phyloP scores from a whole-genome alignment of 92 coral and sea anemone genomes.

The Actinernus sp. region DNA sequence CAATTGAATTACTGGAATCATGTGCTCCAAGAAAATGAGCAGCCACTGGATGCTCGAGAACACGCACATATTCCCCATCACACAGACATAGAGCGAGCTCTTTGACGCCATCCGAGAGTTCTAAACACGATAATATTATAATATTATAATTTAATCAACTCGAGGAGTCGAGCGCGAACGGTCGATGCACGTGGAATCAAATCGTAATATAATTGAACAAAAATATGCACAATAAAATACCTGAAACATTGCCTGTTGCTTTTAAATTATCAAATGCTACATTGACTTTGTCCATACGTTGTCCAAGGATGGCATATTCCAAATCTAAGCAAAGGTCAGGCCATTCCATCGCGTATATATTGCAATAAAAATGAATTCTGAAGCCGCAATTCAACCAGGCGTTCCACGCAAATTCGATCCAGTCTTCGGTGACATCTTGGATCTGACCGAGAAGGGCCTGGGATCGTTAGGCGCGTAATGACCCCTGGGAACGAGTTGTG shows the following conservation, averaged over 20 bases:
- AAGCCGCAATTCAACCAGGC: conserved; percentile 8
- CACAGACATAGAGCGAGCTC: conserved; percentile 17
- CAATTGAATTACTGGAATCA: not conserved
- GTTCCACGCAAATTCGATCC: conserved; percentile 8
- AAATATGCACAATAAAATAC: not conserved
- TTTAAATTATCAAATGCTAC: conserved; percentile 9
- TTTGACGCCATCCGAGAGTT: conserved; percentile 12
- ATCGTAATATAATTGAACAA: not conserved
- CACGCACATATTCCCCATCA: conserved; percentile 38
- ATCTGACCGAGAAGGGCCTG: not conserved
- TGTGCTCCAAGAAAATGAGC: not conserved
- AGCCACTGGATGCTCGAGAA: conserved; percentile 18
- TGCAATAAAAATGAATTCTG: not conserved
- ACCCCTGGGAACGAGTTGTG: no score
- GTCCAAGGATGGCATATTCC: conserved; percentile 29
- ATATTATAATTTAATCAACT: no score
- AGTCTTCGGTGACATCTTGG: not conserved
- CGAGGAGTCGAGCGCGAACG: no score
- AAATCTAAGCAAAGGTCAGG: conserved; percentile 5
- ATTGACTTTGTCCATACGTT: conserved; percentile 7
- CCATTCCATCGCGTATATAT: conserved; percentile 8
- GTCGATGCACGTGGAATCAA: no score
- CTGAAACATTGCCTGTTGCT: not conserved
- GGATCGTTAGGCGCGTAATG: no score
- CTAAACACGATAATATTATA: no score